phyloP scores from a whole-genome alignment of 2,797 vertebrate species.

The Ctenopoma multispine region DNA sequence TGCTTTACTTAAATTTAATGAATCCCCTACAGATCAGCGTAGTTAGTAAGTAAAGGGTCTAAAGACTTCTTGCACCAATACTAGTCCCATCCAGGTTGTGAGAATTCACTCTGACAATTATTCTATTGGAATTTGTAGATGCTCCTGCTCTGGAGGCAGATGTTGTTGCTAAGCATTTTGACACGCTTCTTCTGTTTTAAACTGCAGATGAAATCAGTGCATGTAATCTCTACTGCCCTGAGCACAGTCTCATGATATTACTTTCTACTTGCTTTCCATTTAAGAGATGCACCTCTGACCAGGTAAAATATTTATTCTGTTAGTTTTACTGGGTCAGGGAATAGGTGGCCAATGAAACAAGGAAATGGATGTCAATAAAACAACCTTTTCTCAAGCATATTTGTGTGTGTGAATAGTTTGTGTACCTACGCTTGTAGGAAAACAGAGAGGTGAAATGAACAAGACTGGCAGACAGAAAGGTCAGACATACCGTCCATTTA shows the following conservation, averaged over 20 bases:
- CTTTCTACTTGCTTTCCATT: slow-evolving; percentile 29
- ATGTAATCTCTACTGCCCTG: slow-evolving; percentile 39
- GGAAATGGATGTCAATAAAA: slow-evolving; percentile 36
- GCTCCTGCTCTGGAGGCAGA: slow-evolving; percentile 18
- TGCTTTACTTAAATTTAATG: slow-evolving; percentile 4
- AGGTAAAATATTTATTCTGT: slow-evolving; percentile 43
- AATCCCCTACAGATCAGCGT: slow-evolving; percentile 19
- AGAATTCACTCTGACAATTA: slow-evolving; percentile 25
- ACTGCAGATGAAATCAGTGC: slow-evolving; percentile 39
- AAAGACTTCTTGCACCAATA: slow-evolving; percentile 1
- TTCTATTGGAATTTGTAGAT: slow-evolving; percentile 34
- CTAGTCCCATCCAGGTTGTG: background rate
- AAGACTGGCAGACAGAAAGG: slow-evolving; percentile 23
- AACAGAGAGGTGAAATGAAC: slow-evolving; percentile 11
- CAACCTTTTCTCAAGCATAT: slow-evolving; percentile 3
- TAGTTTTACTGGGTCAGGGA: slow-evolving; percentile 55
- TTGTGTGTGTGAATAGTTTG: slow-evolving; percentile 20
- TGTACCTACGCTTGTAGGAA: slow-evolving; percentile 3
- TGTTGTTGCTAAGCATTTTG: slow-evolving; percentile 60
- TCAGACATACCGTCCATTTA: slow-evolving; percentile 52
- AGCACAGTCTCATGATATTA: slow-evolving; percentile 24
- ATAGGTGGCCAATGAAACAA: slow-evolving; percentile 39
- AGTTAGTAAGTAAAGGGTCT: slow-evolving; percentile 10
- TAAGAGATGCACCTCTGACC: slow-evolving; percentile 50
- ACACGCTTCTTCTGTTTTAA: slow-evolving; percentile 50